phyloP scores from a whole-genome alignment of 2,888 invertebrate genomes.

The Agrotis ipsilon region DNA sequence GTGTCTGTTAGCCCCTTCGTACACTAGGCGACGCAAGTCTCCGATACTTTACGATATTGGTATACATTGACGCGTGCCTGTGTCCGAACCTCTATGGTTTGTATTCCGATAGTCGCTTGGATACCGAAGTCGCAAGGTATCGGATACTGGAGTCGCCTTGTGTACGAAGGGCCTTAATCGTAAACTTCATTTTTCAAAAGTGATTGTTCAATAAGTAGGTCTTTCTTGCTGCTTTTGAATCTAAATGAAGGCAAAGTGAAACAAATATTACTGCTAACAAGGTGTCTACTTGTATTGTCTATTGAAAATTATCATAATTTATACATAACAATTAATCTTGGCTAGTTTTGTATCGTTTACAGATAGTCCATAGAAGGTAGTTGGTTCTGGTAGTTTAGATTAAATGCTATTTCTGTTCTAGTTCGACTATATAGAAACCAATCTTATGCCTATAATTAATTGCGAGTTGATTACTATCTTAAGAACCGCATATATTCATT shows the following conservation, averaged over 20 bases:
- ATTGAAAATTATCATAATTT: slow-evolving; percentile 51
- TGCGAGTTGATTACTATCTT: not conserved
- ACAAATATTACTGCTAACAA: slow-evolving; percentile 4
- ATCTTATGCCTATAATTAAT: not conserved
- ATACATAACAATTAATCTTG: slow-evolving; percentile 43
- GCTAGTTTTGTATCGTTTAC: slow-evolving; percentile 38
- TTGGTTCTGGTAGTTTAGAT: slow-evolving; percentile 38
- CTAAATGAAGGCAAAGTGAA: slow-evolving; percentile 15
- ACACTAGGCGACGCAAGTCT: too few relatives aligned
- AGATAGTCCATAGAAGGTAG: slow-evolving; percentile 47
- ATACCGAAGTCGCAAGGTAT: too few relatives aligned
- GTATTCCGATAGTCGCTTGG: too few relatives aligned
- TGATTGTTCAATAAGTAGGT: not conserved
- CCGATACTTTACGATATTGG: too few relatives aligned
- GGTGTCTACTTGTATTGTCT: slow-evolving; percentile 12
- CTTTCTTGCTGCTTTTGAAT: not conserved
- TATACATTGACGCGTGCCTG: too few relatives aligned
- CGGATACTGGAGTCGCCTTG: too few relatives aligned
- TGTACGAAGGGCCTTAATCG: too few relatives aligned
- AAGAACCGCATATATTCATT: not conserved
- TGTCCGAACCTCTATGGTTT: too few relatives aligned
- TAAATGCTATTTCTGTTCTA: slow-evolving; percentile 17
- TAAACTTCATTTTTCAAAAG: slow-evolving; percentile 11
- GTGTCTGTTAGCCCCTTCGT: too few relatives aligned
- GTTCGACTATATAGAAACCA: not conserved